phyloP scores from a whole-genome alignment of 2,113 vertebrate species.

The Mormyrus lacerda region DNA sequence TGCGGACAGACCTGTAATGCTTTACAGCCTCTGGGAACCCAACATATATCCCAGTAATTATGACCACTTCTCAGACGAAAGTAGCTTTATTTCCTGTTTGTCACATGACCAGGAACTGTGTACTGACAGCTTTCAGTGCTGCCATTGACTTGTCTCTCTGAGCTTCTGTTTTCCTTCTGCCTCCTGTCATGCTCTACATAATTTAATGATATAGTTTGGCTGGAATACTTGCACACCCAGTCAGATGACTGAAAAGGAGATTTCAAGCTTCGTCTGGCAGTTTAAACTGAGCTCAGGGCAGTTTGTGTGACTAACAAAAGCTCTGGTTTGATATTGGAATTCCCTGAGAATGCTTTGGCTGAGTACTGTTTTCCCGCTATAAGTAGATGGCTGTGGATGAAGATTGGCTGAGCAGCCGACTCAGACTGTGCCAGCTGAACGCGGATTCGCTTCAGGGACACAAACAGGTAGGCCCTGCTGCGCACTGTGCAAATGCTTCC shows the following conservation, averaged over 20 bases:
- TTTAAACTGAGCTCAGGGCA: neutral
- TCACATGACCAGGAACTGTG: slow-evolving; percentile 39
- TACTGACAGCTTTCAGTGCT: slow-evolving; percentile 30
- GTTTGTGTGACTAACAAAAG: neutral
- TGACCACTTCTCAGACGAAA: slow-evolving; percentile 1
- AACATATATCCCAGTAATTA: neutral
- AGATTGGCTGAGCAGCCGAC: slow-evolving; percentile 34
- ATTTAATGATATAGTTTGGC: neutral
- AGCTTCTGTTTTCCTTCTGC: neutral
- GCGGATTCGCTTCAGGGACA: neutral
- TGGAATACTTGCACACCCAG: neutral
- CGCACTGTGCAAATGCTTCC: neutral
- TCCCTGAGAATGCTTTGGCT: neutral
- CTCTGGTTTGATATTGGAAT: neutral
- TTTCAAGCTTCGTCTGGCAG: neutral
- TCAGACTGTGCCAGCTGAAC: slow-evolving; percentile 35
- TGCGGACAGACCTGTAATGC: neutral
- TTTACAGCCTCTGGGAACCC: neutral
- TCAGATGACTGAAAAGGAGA: neutral
- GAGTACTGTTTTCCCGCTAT: neutral
- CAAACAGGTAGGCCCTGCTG: neutral
- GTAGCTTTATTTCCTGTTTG: slow-evolving; percentile 43
- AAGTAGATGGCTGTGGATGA: slow-evolving; percentile 31
- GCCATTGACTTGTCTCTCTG: slow-evolving; percentile 36
- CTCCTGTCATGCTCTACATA: neutral